Base-by-base conservation (phyloP, 2,113 vertebrate species). In the Pedetes capensis region DNA sequence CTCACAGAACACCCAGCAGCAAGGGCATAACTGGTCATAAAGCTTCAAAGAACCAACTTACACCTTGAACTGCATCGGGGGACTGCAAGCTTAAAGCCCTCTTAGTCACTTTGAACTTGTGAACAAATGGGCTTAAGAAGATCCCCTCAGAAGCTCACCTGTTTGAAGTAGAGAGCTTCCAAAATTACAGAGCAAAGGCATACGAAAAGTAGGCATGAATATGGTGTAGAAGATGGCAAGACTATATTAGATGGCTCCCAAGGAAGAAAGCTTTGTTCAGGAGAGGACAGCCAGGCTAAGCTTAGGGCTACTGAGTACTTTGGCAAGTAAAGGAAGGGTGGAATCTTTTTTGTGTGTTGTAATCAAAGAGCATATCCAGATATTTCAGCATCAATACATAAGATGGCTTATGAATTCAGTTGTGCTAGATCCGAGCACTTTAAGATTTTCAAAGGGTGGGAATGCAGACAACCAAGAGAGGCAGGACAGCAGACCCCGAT, bases 81-180 rank as follows among this genome's bases (percentile, higher is more conserved):
- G 84, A 89, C 83, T 74, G 61, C 8, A 49, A 86, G 69, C 63
- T 83, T 78, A 32, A 80, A 96, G 92, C 74, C 78, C 42, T 64
- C 82, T 91, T 9, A n/a, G 74, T 57, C 87, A 79, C 92, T 95
- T 69, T 91, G 87, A 97, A 95, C 75, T 61, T 44, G 23, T 20
- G 89, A 89, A 96, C 82, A 96, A 87, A 93, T 93, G 61, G 88
- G 91, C 82, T 75, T 92, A 92, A 71, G 82, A 72, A 80, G 63
- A 90, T 63, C 42, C 63, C 75, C 90, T 86, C 59, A 64, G 74
- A 95, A 68, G 42, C 51, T 94, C 76, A 82, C 32, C 61, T 82
- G 29, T 78, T 74, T 95, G 83, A 89, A 95, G 87, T 11, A 61
- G 14, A 92, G 81, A 27, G 63, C 63, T 59, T 68, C 63, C 82